Evolutionary conservation across 2,113 vertebrate genomes (phyloP), one percentile per base, ranked within the genome.

Genomic region (Psittacula cyanocephala): DNA sequence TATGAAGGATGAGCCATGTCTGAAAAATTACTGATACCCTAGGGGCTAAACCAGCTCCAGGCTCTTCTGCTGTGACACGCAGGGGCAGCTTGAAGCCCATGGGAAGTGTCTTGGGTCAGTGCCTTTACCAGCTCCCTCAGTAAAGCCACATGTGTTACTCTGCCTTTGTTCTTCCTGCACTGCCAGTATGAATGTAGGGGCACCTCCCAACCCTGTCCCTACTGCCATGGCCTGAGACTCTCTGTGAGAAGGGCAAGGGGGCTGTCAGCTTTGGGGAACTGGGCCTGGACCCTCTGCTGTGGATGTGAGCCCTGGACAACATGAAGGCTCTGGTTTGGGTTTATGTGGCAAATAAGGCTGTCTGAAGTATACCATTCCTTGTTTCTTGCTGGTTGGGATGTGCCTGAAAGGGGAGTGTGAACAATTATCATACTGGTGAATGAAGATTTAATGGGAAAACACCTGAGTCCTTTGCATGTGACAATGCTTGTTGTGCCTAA

Each of bases 1-100:
- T 2, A 3, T 1, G 22, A 75, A 57, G 62, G 57, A 49, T 47
- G 17, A 81, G 28, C 19, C 0, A 0, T 3, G 17, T 33, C 43
- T 80, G 59, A 77, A 81, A 68, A 13, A 20, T 12, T 7, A 17
- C 6, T 18, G 41, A 31, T 41, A 19, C 4, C 23, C 9, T 14
- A 35, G n/a, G 6, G 20, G 4, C 52, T 24, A 23, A 39, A 13
- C 16, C 22, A 82, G 65, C 55, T 47, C 60, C 41, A 43, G 62
- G 23, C 3, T 41, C 18, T 41, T 46, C 50, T 62, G 59, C 65
- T 41, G 46, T 49, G 37, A 18, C 41, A 25, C 0, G 29, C 11
- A 57, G 46, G 17, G 33, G 20, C 25, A 55, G 59, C 52, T 64
- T 1, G 2, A 80, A 65, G 29, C 39, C 25, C 1, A 0, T 2